Evolutionary conservation across 2,113 vertebrate species (phyloP).

Genomic region (Cnemophilus loriae): DNA sequence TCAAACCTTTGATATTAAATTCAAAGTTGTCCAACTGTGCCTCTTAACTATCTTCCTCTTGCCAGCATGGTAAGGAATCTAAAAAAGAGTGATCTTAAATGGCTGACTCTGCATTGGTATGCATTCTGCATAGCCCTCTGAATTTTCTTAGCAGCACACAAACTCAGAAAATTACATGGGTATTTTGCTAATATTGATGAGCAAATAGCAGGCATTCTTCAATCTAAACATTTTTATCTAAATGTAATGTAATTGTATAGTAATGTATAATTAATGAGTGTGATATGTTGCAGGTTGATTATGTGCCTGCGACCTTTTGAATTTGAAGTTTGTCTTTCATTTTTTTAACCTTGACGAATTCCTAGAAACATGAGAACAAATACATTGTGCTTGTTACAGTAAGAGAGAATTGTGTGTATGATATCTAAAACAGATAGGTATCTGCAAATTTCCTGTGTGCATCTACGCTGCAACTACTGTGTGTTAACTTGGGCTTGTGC

Average conservation of each 20-base stretch:
- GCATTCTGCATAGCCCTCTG: neutral
- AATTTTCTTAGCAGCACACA: neutral
- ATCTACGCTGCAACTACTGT: neutral
- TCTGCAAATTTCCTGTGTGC: neutral
- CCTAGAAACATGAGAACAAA: neutral
- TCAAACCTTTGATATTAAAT: constrained; percentile 29
- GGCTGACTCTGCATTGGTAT: constrained; percentile 9
- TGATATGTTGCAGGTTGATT: constrained; percentile 18
- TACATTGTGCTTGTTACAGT: neutral
- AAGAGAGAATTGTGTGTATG: neutral
- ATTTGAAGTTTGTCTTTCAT: neutral
- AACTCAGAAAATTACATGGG: constrained; percentile 7
- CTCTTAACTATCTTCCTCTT: constrained; percentile 28
- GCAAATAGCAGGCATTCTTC: neutral
- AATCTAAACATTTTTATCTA: constrained; percentile 36
- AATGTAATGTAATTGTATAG: constrained; percentile 2
- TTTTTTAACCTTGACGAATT: constrained; percentile 17
- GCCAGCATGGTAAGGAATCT: neutral
- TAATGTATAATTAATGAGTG: constrained; percentile 20
- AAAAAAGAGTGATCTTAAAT: neutral
- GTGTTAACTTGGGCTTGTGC: neutral
- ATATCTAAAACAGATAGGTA: neutral
- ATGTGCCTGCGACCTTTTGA: neutral
- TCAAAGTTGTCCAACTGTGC: constrained; percentile 45
- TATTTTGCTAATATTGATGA: constrained; percentile 33